phyloP scores from a whole-genome alignment of 2,888 invertebrate species.

The Incurvaria masculella region DNA sequence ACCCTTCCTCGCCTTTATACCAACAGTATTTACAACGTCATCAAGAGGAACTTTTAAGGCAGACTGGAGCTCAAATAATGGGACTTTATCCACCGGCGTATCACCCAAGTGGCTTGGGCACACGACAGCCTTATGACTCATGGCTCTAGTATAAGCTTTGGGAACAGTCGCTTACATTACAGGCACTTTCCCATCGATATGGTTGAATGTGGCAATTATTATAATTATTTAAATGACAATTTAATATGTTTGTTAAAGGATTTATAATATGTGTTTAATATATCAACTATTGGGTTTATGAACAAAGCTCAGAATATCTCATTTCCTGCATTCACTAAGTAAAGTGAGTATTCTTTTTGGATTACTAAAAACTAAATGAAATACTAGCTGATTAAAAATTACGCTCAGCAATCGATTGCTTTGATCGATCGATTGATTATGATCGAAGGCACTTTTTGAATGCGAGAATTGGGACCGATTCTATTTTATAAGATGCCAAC shows the following conservation, averaged over 20 bases:
- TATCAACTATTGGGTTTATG: no score
- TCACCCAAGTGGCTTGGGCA: constrained; percentile 56
- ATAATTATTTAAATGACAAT: background rate
- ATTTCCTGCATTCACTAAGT: no score
- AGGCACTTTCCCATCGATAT: background rate
- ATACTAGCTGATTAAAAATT: no score
- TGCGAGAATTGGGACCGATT: no score
- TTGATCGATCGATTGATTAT: no score
- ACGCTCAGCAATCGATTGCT: no score
- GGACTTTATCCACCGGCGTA: constrained; percentile 66
- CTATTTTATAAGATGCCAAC: no score
- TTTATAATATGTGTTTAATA: background rate
- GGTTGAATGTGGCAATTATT: background rate
- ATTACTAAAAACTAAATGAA: no score
- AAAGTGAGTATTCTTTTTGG: no score
- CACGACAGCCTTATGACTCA: constrained; percentile 70
- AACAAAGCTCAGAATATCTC: no score
- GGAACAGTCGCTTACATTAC: background rate
- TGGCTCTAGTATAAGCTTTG: constrained; percentile 56
- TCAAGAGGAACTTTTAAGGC: constrained; percentile 58
- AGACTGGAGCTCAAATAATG: constrained; percentile 61
- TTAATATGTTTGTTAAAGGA: background rate
- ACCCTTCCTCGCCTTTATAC: constrained; percentile 65
- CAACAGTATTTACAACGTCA: constrained; percentile 67
- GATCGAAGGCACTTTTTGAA: no score